phyloP scores from a whole-genome alignment of 2,797 vertebrate genomes.

The Micrastur ruficollis region DNA sequence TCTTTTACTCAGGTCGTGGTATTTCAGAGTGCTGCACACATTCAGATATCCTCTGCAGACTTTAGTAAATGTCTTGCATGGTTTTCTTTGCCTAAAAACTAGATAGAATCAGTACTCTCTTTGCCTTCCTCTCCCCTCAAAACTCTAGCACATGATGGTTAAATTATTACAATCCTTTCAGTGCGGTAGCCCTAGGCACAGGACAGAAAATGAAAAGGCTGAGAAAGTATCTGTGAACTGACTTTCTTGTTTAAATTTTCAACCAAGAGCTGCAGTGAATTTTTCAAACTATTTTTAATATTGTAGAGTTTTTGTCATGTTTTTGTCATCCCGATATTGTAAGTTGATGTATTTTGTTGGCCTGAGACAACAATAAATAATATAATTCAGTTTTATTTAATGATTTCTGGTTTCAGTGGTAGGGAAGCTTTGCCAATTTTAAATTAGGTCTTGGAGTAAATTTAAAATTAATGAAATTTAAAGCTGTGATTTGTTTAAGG shows the following conservation, averaged over 20 bases:
- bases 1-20: background rate
- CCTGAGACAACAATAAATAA: slow-evolving; percentile 46
- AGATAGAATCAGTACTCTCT: background rate
- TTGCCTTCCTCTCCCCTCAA: background rate
- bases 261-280: background rate
- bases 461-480: slow-evolving; percentile 70
- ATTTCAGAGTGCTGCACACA: background rate
- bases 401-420: slow-evolving; percentile 23
- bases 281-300: slow-evolving; percentile 31
- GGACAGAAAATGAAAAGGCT: background rate
- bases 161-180: slow-evolving; percentile 35
- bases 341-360: slow-evolving; percentile 6
- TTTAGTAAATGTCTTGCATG: background rate
- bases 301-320: background rate
- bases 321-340: background rate
- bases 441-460: slow-evolving; percentile 64
- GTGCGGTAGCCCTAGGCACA: background rate
- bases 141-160: background rate
- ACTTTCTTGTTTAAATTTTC: slow-evolving; percentile 38
- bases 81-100: background rate
- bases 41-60: background rate
- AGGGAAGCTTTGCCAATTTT: slow-evolving; percentile 40
- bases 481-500: slow-evolving; percentile 65
- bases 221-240: background rate
- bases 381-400: slow-evolving; percentile 25